Evolutionary conservation across 2,113 vertebrate species (phyloP).

Genomic region (Coryphaenoides rupestris): DNA sequence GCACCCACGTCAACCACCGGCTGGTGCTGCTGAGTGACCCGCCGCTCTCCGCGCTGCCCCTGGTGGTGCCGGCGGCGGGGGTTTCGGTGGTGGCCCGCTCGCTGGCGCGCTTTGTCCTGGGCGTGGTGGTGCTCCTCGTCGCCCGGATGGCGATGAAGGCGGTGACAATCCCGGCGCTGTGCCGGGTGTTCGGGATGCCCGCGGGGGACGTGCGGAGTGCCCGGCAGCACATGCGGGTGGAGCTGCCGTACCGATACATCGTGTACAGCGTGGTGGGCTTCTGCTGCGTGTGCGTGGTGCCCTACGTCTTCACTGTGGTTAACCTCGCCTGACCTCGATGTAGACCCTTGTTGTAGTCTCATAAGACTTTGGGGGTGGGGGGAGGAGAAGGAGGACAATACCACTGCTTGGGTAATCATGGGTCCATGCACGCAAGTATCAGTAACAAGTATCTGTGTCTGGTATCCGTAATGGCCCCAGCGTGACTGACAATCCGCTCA

Average conservation of each 20-base stretch:
- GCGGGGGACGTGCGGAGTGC: constrained; percentile 78
- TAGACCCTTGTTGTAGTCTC: neutral
- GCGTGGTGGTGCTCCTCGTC: constrained; percentile 78
- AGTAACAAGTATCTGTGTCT: too few species aligned
- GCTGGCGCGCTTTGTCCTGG: constrained; percentile 79
- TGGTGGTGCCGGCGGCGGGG: constrained; percentile 73
- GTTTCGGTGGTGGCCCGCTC: constrained; percentile 75
- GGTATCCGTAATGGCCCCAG: too few species aligned
- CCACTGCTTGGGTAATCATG: too few species aligned
- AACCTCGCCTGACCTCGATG: constrained; percentile 77
- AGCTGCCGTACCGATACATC: constrained; percentile 91
- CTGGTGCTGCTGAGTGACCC: constrained; percentile 81
- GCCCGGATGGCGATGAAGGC: constrained; percentile 84
- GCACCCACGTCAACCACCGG: constrained; percentile 75
- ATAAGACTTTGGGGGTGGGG: neutral
- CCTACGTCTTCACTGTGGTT: constrained; percentile 79
- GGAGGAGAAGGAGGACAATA: neutral
- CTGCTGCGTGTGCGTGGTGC: constrained; percentile 81
- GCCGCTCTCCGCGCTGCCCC: constrained; percentile 72
- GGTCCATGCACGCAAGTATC: too few species aligned
- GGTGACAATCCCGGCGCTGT: constrained; percentile 84
- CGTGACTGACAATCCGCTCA: too few species aligned
- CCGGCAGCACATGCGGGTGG: constrained; percentile 86
- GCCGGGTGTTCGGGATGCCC: constrained; percentile 77
- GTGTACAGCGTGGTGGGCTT: constrained; percentile 92